A percentile compares a stretch with the other conserved stretches of the same genome.
phyloP scores from a whole-genome alignment of 2,888 invertebrate genomes.

The Meandrusa payeni region DNA sequence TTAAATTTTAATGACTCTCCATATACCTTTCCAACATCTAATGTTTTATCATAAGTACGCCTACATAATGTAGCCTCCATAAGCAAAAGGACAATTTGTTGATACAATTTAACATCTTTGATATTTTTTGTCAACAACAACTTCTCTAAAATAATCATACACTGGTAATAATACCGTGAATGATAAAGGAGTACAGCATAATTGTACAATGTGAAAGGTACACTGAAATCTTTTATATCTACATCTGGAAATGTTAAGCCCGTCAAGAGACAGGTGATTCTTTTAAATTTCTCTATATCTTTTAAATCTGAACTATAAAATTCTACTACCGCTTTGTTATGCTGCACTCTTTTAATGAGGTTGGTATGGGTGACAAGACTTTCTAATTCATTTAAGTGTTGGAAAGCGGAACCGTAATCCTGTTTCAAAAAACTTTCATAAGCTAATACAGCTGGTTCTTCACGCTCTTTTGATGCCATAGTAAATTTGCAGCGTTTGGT shows the following conservation, averaged over 20 bases:
- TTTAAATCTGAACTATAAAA: slow-evolving; percentile 88
- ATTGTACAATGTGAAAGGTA: slow-evolving; percentile 84
- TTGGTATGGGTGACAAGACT: slow-evolving; percentile 80
- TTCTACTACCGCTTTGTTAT: slow-evolving; percentile 92
- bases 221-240: slow-evolving; percentile 56
- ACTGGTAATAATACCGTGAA: slow-evolving; percentile 86
- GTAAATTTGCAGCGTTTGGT: too few relatives aligned
- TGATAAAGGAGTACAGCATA: slow-evolving; percentile 90
- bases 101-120: slow-evolving; percentile 60
- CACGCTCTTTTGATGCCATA: slow-evolving; percentile 30
- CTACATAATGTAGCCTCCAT: slow-evolving; percentile 69
- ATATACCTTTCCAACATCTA: slow-evolving; percentile 60
- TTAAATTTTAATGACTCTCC: slow-evolving; percentile 56
- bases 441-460: slow-evolving; percentile 82
- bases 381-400: slow-evolving; percentile 84
- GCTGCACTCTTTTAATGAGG: slow-evolving; percentile 83
- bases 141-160: slow-evolving; percentile 70
- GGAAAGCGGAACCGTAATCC: slow-evolving; percentile 82
- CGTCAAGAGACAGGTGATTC: slow-evolving; percentile 82
- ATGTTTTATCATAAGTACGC: slow-evolving; percentile 63
- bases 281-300: slow-evolving; percentile 86
- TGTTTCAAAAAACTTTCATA: slow-evolving; percentile 83
- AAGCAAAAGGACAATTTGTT: slow-evolving; percentile 58
- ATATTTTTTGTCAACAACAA: slow-evolving; percentile 56
- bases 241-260: slow-evolving; percentile 71